Conservation (phyloP, 2,113 vertebrate species). For the Python bivittatus region DNA sequence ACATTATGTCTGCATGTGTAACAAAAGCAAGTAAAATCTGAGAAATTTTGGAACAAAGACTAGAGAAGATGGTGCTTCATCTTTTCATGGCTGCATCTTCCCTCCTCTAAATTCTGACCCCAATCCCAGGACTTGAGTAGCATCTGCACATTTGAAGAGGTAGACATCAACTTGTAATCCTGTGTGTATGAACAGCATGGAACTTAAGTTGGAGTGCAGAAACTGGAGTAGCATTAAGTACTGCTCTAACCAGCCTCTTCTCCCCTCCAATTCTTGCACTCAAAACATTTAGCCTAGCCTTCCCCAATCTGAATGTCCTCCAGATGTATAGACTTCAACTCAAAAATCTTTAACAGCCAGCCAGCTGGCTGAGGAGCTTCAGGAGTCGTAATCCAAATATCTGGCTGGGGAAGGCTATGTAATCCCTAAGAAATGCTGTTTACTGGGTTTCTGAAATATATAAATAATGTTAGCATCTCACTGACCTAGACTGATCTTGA, state of each 20-base stretch:
- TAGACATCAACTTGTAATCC: neutral
- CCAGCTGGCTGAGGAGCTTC: neutral
- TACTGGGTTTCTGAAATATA: neutral
- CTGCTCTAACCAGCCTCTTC: neutral
- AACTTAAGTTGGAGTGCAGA: neutral
- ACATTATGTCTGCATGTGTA: neutral
- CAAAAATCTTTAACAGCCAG: neutral
- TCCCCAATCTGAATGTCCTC: neutral
- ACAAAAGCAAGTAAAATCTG: neutral
- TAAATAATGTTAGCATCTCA: neutral
- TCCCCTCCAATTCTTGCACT: neutral
- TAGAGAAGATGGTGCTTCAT: neutral
- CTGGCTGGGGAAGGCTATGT: neutral
- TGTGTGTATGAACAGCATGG: neutral
- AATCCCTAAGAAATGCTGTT: neutral
- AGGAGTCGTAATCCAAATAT: neutral
- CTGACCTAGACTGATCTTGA: neutral
- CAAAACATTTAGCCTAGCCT: neutral
- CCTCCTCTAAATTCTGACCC: neutral
- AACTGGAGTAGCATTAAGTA: neutral
- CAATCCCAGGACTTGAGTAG: neutral
- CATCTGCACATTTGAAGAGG: neutral
- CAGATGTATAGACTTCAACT: neutral
- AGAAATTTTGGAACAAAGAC: neutral
- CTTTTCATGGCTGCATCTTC: neutral